Evolutionary conservation across 2,113 vertebrate species (phyloP), one percentile per base, ranked within the genome.

Genomic region (Pampusana beccarii): DNA sequence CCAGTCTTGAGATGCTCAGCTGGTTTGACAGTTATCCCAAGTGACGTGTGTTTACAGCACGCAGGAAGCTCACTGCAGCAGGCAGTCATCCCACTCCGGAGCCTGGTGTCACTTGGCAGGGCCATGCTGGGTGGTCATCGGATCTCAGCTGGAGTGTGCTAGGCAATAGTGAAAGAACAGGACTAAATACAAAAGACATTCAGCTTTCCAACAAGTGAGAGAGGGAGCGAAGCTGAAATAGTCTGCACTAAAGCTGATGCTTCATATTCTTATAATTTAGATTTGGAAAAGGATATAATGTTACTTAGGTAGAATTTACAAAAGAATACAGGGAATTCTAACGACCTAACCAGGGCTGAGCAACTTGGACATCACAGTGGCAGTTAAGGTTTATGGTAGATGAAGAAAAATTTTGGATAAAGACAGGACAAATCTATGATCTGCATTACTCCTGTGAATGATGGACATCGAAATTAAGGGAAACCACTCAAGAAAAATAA

Each of bases 1-100:
- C 13, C 53, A 70, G 21, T 8, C 3, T 42, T 69, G 50, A 73
- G 13, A 42, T 78, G 67, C n/a, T 88, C 25, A 57, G 26, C 18
- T 80, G 58, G 8, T 60, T 67, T 78, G 33, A 38, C 12, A 26
- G 1, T 24, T 26, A 9, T 46, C 20, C 34, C 50, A 65, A 53
- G 19, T 0, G 3, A 11, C 0, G 5, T 13, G 11, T 24, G 10
- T 48, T 61, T 26, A 12, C 60, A 77, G 40, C 29, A 21, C 7
- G 25, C 34, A 50, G 40, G 19, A 66, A 54, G n/a, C 5, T 73
- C 7, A 3, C 61, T 60, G 13, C 73, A 57, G 69, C 0, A 0
- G 13, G 36, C 2, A 1, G 36, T 40, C 28, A 16, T 38, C 16
- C 12, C 21, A 3, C 11, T 50, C 36, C 0, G 0, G n/a, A 54